These are phyloP conservation scores for Melieria omissa DNA, from an alignment of 2,888 invertebrate genomes.

Conservation along the genomic window DNA sequence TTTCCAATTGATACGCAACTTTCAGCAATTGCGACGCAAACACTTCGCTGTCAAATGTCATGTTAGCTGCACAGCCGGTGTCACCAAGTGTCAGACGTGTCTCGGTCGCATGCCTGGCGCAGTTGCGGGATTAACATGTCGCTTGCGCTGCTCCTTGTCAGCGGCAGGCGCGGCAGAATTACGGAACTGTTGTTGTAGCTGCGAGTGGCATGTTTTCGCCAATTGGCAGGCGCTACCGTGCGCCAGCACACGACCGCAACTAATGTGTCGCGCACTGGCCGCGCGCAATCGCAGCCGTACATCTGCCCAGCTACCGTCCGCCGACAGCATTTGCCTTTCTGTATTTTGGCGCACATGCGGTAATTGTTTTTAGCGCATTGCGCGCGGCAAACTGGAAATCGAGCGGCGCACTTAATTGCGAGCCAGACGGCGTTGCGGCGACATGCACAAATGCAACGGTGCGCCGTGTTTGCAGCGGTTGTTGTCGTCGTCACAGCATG, in stretches of 20 bases:
- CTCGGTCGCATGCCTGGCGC: constrained; percentile 14
- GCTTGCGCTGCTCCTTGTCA: not conserved
- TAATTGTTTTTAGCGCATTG: constrained; percentile 1
- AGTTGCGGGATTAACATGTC: constrained; percentile 19
- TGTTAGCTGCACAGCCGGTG: constrained; percentile 29
- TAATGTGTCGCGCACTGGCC: not conserved
- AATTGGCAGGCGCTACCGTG: constrained; percentile 28
- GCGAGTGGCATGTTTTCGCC: constrained; percentile 28
- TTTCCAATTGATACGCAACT: constrained; percentile 17
- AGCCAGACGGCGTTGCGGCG: not conserved
- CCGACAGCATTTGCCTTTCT: not conserved
- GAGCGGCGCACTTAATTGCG: constrained; percentile 18
- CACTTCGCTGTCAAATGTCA: constrained; percentile 35
- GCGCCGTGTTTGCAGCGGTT: constrained; percentile 6
- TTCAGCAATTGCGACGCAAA: constrained; percentile 1
- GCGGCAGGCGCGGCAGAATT: constrained; percentile 13
- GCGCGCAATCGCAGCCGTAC: not conserved
- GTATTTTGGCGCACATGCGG: not conserved
- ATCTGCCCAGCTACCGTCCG: not conserved
- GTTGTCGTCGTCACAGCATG: constrained; percentile 42
- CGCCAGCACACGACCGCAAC: constrained; percentile 11
- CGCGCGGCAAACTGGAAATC: constrained; percentile 21
- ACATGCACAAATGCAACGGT: constrained; percentile 10
- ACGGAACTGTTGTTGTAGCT: constrained; percentile 33
- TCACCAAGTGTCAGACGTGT: constrained; percentile 20